Conservation (phyloP, 2,888 invertebrate genomes). For the Leptogaster cylindrica region DNA sequence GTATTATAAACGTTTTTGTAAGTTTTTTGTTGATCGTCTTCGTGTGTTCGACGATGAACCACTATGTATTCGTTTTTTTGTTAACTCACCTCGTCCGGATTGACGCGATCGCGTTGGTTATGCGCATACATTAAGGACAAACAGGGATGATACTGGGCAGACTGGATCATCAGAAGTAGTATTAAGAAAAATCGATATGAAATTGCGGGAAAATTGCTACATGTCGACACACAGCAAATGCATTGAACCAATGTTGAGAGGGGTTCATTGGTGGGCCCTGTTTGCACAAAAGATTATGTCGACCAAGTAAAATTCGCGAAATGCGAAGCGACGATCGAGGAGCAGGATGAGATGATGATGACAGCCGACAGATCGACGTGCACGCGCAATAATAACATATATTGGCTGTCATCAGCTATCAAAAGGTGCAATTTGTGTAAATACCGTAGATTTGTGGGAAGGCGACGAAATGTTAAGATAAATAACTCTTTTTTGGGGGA, state of each 20-base stretch:
- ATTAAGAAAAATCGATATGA: slow-evolving; percentile 30
- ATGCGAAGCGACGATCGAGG: neutral
- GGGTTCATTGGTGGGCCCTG: slow-evolving; percentile 16
- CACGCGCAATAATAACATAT: slow-evolving; percentile 41
- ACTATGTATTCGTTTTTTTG: neutral
- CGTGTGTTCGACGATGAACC: neutral
- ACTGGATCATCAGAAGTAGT: slow-evolving; percentile 22
- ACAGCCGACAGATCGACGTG: slow-evolving; percentile 32
- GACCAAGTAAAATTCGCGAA: neutral
- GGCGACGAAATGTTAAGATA: slow-evolving; percentile 37
- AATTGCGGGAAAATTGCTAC: slow-evolving; percentile 33
- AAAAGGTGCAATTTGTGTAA: slow-evolving; percentile 43
- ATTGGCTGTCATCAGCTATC: slow-evolving; percentile 42
- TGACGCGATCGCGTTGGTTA: neutral
- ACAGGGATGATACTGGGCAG: slow-evolving; percentile 1
- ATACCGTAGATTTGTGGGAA: slow-evolving; percentile 42
- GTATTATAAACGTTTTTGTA: slow-evolving; percentile 5
- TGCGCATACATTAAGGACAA: neutral
- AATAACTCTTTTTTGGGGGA: slow-evolving; percentile 33
- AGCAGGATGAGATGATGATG: slow-evolving; percentile 39
- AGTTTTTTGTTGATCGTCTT: neutral
- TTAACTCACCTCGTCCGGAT: neutral
- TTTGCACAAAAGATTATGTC: slow-evolving; percentile 23
- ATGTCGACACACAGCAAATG: neutral
- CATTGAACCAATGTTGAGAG: neutral